These are phyloP conservation scores for Drosophila colorata DNA, from an alignment of 2,888 invertebrate genomes.

Conservation along the genomic window DNA sequence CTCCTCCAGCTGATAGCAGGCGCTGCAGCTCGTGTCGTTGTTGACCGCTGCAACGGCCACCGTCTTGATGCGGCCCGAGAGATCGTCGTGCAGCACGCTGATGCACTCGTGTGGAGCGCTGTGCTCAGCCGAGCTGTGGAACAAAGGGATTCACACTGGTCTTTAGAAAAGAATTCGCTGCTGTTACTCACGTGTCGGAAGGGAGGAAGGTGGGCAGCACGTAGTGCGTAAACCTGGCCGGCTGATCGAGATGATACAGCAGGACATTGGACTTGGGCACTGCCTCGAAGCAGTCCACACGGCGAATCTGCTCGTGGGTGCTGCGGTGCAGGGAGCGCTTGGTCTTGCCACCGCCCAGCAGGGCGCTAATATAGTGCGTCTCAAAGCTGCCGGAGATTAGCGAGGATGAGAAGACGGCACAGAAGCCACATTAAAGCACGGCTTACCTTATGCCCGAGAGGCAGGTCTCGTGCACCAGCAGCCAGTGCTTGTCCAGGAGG, in stretches of 20 bases:
- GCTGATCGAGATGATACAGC: constrained; percentile 88
- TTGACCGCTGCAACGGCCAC: constrained; percentile 84
- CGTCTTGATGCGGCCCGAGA: constrained; percentile 86
- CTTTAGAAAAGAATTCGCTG: too few relatives aligned
- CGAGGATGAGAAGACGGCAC: not conserved
- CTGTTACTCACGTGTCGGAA: constrained; percentile 85
- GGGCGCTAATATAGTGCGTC: constrained; percentile 87
- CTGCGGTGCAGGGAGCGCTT: constrained; percentile 87
- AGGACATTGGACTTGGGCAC: constrained; percentile 87
- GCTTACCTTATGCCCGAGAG: constrained; percentile 76
- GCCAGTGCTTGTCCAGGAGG: constrained; percentile 89
- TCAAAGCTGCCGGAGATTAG: constrained; percentile 85
- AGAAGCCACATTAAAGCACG: accelerated
- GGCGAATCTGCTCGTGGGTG: constrained; percentile 89
- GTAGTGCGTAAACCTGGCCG: constrained; percentile 87
- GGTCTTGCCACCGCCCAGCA: constrained; percentile 89
- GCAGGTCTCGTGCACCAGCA: constrained; percentile 88
- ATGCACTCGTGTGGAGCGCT: constrained; percentile 87
- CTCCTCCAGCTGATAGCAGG: constrained; percentile 80
- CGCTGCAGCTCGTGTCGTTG: constrained; percentile 61
- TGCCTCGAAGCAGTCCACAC: constrained; percentile 87
- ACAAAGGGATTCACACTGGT: too few relatives aligned
- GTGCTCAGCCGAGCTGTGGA: constrained; percentile 11
- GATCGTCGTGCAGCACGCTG: constrained; percentile 87
- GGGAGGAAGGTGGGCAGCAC: constrained; percentile 89